Evolutionary conservation across 64 coral and sea anemone species (phyloP), one percentile per base, ranked within the genome.

Genomic region (Montipora sp.): DNA sequence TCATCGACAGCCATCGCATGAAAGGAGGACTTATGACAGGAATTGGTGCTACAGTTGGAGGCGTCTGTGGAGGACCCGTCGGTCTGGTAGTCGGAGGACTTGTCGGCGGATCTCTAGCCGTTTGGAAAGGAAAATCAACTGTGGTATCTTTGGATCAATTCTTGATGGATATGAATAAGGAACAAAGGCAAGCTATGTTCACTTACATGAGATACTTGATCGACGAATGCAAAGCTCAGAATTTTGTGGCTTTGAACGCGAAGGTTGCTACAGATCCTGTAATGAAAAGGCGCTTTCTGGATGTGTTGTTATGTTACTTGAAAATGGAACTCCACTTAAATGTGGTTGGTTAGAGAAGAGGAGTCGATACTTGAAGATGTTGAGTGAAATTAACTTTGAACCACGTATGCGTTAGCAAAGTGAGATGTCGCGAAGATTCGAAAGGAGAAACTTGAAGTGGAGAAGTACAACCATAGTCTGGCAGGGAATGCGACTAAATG

Each of bases 261-360:
- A 94, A 92, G 48, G 83, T 98, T 18, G 95, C 95, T 9, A 92
- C 92, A 8, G 92, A 98, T 50, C 51, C 87, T 21, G 79, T 70
- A 1, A 67, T 98, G 27, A 90, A 87, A 45, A 94, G 92, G 10
- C 77, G 95, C 21, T 91, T 94, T 79, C 59, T 92, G 63, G 95
- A 98, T 76, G 95, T 98, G 47, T 77, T 98, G 9, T 74, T 98
- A 60, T 98, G 95, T 80, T 98, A 94, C 47, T 77, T 98, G 77
- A 92, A 92, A 78, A 91, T 84, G 8, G 95, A 98, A 80, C 76
- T 90, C 1, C 65, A 14, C 0, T 43, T 90, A 5, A 90, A 58
- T 51, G 74, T 89, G 5, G 48, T 22, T 36, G 89, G 45, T 63
- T 47, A 23, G 61, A 9, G 53, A 73, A 81, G 46, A 36, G 19